Conservation (phyloP, 2,113 vertebrate species). For the Hystrix brachyura region DNA sequence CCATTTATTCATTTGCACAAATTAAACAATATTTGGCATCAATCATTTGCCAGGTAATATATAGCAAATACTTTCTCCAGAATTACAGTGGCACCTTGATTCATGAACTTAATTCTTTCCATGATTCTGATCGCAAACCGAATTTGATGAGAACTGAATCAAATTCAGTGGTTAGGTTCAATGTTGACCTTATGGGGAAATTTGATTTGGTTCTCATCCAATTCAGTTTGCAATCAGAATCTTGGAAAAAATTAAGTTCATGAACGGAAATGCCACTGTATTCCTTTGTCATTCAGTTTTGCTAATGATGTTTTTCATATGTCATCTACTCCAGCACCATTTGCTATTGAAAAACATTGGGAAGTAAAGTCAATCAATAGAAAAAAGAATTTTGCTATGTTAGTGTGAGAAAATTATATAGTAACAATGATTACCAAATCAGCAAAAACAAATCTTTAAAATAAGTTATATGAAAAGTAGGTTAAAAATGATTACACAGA, state of each 20-base stretch:
- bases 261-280: too few relatives aligned
- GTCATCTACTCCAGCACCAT: not conserved
- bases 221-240: too few relatives aligned
- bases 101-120: too few relatives aligned
- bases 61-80: not conserved
- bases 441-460: not conserved
- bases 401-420: not conserved
- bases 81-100: not conserved
- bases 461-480: not conserved
- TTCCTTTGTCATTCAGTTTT: not conserved
- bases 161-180: too few relatives aligned
- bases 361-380: not conserved
- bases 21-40: not conserved
- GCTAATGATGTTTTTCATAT: not conserved
- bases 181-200: too few relatives aligned
- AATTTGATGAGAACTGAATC: too few relatives aligned
- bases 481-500: not conserved
- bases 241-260: too few relatives aligned
- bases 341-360: not conserved
- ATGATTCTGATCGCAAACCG: too few relatives aligned
- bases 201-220: too few relatives aligned
- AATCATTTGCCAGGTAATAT: not conserved
- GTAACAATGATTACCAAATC: not conserved
- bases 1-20: not conserved
- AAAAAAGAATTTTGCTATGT: not conserved